phyloP scores from a whole-genome alignment of 2,113 vertebrate species.

The Erpornis zantholeuca region DNA sequence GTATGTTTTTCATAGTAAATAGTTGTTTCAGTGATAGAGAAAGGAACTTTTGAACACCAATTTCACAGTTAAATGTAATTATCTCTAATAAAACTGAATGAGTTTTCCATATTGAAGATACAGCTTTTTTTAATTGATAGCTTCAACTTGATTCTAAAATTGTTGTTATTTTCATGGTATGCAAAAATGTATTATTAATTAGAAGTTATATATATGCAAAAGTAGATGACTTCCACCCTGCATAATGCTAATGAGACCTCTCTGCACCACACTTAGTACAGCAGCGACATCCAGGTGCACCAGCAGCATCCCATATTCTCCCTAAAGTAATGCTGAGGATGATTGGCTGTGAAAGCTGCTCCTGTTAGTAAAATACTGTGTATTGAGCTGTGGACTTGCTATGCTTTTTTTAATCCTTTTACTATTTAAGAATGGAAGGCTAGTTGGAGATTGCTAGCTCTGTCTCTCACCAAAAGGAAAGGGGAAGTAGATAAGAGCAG shows the following conservation, averaged over 20 bases:
- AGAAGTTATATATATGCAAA: neutral
- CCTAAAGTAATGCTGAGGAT: neutral
- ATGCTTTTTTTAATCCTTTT: neutral
- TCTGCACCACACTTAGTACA: neutral
- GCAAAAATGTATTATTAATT: neutral
- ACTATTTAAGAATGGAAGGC: neutral
- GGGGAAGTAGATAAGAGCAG: neutral
- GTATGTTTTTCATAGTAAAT: slow-evolving; percentile 4
- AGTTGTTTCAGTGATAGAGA: neutral
- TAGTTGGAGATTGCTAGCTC: neutral
- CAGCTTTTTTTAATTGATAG: neutral
- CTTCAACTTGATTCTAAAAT: neutral
- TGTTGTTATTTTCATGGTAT: neutral
- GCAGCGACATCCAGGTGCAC: neutral
- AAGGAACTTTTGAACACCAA: neutral
- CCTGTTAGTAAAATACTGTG: neutral
- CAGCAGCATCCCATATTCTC: neutral
- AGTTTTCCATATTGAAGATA: neutral
- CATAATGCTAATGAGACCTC: neutral
- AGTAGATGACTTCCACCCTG: neutral
- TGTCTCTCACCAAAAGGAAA: neutral
- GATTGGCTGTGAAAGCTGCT: neutral
- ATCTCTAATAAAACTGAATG: neutral
- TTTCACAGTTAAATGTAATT: neutral
- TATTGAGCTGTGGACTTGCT: neutral